Conservation (phyloP, 2,888 invertebrate species). For the Volucella bombylans region DNA sequence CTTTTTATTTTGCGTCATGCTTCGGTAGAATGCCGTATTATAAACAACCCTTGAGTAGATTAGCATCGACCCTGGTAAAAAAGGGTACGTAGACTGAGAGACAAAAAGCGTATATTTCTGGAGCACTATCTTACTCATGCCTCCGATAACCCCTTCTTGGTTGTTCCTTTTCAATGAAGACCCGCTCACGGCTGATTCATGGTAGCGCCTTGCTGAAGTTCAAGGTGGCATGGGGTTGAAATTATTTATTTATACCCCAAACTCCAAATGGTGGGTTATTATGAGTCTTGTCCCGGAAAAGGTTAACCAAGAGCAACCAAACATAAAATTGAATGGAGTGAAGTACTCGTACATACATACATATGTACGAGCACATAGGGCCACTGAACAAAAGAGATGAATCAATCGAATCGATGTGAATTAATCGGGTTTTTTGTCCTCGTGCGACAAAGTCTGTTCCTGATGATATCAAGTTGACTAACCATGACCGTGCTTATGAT, state of each 20-base stretch:
- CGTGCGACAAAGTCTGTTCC: constrained; percentile 6
- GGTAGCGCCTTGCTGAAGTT: not conserved
- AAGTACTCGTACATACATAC: too few relatives aligned
- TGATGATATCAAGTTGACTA: constrained; percentile 4
- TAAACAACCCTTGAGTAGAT: constrained; percentile 22
- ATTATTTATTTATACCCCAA: not conserved
- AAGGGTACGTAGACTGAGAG: not conserved
- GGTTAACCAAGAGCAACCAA: too few relatives aligned
- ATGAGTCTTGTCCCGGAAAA: too few relatives aligned
- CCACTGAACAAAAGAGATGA: too few relatives aligned
- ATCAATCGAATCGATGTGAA: constrained; percentile 38
- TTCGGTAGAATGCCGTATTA: not conserved
- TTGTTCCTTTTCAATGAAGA: constrained; percentile 46
- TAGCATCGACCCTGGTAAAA: not conserved
- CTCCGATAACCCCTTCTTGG: constrained; percentile 26
- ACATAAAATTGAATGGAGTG: too few relatives aligned
- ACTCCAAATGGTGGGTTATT: too few relatives aligned
- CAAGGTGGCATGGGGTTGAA: not conserved
- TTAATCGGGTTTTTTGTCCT: constrained; percentile 17
- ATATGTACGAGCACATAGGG: too few relatives aligned
- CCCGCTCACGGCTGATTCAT: not conserved
- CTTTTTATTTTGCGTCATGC: not conserved
- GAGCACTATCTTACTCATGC: not conserved
- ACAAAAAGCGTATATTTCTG: not conserved
- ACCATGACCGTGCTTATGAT: constrained; percentile 33